Conservation (phyloP, 1,140 invertebrate genomes). For the Drosophila hydei region DNA sequence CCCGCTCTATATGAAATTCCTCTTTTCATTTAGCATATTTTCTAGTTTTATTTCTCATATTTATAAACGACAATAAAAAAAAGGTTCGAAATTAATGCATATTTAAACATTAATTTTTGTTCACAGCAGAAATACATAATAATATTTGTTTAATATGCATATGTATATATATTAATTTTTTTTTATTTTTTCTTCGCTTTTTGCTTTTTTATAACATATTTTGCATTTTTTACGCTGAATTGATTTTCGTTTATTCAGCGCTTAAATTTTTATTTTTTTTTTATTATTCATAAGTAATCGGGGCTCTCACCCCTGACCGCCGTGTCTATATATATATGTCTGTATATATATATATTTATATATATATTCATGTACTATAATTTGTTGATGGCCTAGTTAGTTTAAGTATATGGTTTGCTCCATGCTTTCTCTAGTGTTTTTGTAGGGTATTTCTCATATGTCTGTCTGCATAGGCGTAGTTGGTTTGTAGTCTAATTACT, state of each 20-base stretch:
- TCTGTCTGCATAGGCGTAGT: constrained; percentile 60
- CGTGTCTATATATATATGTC: constrained; percentile 30
- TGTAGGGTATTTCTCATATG: constrained; percentile 9
- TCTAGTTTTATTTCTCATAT: constrained; percentile 44
- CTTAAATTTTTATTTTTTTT: constrained; percentile 40
- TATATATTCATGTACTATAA: constrained; percentile 46
- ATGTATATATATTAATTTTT: constrained; percentile 23
- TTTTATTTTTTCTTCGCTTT: constrained; percentile 27
- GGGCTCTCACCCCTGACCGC: constrained; percentile 4
- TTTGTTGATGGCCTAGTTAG: constrained; percentile 74
- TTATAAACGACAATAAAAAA: constrained; percentile 35
- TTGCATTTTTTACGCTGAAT: constrained; percentile 52
- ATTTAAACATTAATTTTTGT: constrained; percentile 52
- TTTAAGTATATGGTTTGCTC: constrained; percentile 44
- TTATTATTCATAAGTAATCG: constrained; percentile 48
- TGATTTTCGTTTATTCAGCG: constrained; percentile 53
- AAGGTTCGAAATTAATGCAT: constrained; percentile 37
- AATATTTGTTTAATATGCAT: constrained; percentile 26
- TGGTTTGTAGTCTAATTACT: constrained; percentile 47
- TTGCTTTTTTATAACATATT: constrained; percentile 15
- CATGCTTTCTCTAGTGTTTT: constrained; percentile 28
- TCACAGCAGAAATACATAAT: constrained; percentile 67
- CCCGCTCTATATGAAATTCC: constrained; percentile 9
- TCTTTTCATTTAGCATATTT: constrained; percentile 31
- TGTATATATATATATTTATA: constrained; percentile 14